Base-by-base conservation (phyloP, 2,888 invertebrate species). In the Stegana nigrithorax region DNA sequence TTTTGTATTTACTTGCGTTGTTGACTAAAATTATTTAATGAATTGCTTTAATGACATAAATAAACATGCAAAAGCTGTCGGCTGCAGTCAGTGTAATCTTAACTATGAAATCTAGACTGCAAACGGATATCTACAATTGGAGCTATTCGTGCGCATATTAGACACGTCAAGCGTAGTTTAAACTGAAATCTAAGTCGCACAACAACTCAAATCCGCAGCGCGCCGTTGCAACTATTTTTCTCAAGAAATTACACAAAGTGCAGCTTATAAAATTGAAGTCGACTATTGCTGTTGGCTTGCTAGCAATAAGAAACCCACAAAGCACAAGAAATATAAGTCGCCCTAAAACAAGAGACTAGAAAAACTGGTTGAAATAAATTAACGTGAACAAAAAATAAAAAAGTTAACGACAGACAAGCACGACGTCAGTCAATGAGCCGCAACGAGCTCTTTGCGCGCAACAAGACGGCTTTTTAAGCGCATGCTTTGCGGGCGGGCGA, bases 31-130 rank as follows among this genome's bases (percentile, higher is more conserved):
- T 21, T 78, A 75, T 75, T 69, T 67, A 75, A 75, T 78, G 78
- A 76, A 76, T 78, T 76, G 78, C 73, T 76, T 73, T 76, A 76
- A 76, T 76, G 77, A 68, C 73, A 76, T 76, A 78, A 76, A 73
- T 73, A 65, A 59, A 29, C 51, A 56, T 19, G 29, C 47, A 47
- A 47, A 47, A 23, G 25, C 47, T n/a, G n/a, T n/a, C n/a, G n/a
- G n/a, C n/a, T n/a, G n/a, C n/a, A n/a, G n/a, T n/a, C n/a, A n/a
- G n/a, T n/a, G n/a, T n/a, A n/a, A n/a, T n/a, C n/a, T n/a, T n/a
- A n/a, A n/a, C n/a, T n/a, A n/a, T n/a, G 23, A 47, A 47, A 10
- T 47, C 25, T 19, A 14, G n/a, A n/a, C 2, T 17, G 14, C 1
- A 44, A 44, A 44, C n/a, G 44, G 10, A 29, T 29, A 29, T n/a